Evolutionary conservation across 2,888 invertebrate species (phyloP).

Genomic region (Nebria salina): DNA sequence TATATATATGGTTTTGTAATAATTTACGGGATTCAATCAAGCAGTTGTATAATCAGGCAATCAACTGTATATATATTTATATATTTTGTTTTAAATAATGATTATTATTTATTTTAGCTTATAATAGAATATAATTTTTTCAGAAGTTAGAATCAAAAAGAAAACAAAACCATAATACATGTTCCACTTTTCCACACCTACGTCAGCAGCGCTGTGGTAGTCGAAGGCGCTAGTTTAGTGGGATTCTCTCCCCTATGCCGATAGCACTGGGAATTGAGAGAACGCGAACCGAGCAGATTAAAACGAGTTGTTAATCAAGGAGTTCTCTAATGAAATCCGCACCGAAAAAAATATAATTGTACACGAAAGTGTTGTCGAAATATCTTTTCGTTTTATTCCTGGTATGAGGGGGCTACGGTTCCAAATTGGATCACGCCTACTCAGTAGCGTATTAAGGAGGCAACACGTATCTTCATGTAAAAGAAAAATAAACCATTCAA

Average conservation of each 20-base stretch:
- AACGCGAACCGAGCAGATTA: conserved; percentile 34
- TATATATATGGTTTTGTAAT: no score
- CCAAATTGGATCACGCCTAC: conserved; percentile 20
- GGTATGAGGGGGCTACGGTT: background rate
- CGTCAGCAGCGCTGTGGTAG: background rate
- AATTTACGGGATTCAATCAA: no score
- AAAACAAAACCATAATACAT: background rate
- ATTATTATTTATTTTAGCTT: background rate
- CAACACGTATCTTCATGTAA: background rate
- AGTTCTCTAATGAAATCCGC: conserved; percentile 39
- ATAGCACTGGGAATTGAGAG: conserved; percentile 9
- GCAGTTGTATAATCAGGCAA: no score
- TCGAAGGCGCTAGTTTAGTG: background rate
- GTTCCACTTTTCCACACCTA: background rate
- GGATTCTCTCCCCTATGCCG: background rate
- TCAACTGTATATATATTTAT: no score
- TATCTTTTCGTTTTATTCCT: conserved; percentile 16
- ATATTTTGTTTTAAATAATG: background rate
- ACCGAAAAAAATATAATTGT: conserved; percentile 40
- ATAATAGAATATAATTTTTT: background rate
- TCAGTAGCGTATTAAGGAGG: background rate
- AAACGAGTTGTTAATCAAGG: conserved; percentile 46
- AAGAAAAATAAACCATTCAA: no score
- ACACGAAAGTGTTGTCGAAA: conserved; percentile 38
- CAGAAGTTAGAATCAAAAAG: background rate